Evolutionary conservation across 2,113 vertebrate species (phyloP), one percentile per base, ranked within the genome.

Genomic region (Athene noctua): DNA sequence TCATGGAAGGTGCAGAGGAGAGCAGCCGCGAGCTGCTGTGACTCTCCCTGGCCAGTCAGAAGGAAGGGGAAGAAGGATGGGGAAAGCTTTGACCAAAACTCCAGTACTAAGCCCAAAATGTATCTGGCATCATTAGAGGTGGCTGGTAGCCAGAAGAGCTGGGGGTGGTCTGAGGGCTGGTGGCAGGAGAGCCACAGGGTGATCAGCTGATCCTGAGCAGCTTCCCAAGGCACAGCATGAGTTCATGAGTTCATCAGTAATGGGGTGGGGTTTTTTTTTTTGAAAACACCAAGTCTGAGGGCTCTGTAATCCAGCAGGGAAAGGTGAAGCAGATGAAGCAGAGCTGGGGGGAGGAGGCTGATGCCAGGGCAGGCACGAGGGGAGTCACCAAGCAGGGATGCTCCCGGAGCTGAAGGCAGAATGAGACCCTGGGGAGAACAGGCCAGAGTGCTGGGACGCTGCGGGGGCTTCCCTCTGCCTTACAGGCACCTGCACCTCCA

Each of bases 191-290:
- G 22, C 30, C 67, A 66, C 12, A 12, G 19, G 13, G 30, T 32
- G 38, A 66, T 27, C 23, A 49, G 71, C 2, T 1, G 17, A 42
- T 38, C 68, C 1, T 0, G 22, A 90, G n/a, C 34, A 79, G 71
- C 42, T 17, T 80, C 67, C 13, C 54, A 68, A 32, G 40, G 44
- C 66, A 63, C 0, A 0, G 13, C 27, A 38, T 15, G 52, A 79
- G 22, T 32, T 46, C 7, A 1, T 32, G 55, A 0, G 22, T 32
- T 46, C 7, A 1, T 32, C 55, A 0, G 0, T 57, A 21, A 36
- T 14, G 38, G 38, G 38, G 38, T n/a, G n/a, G n/a, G n/a, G n/a
- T 38, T 38, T 38, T 38, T 38, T 13, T 30, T 75, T 67, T 49
- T 34, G 0, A 4, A 32, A 88, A 58, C 3, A 3, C 9, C 46